phyloP scores from a whole-genome alignment of 2,888 invertebrate genomes.

The Troglohyphantes excavatus region DNA sequence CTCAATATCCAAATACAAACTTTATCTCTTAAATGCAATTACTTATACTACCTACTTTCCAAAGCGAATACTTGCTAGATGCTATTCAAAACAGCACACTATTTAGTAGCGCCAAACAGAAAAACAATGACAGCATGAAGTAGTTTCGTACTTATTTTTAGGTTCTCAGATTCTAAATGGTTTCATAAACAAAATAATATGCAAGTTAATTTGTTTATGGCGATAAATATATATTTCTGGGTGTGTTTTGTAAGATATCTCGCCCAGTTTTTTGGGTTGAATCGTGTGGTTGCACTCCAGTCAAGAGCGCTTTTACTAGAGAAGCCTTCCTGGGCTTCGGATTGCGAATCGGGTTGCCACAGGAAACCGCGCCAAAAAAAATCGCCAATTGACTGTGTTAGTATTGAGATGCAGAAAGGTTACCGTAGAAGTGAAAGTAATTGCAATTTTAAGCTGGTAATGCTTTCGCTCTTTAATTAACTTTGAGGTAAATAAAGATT shows the following conservation, averaged over 20 bases:
- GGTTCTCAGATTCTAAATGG: too few species aligned
- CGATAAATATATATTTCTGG: neutral
- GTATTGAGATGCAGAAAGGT: neutral
- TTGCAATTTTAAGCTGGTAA: too few species aligned
- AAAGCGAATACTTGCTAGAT: neutral
- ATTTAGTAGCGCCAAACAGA: neutral
- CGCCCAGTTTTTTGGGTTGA: neutral
- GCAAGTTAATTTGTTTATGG: too few species aligned
- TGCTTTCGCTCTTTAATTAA: too few species aligned
- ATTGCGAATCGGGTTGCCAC: constrained; percentile 13
- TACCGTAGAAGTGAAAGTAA: too few species aligned
- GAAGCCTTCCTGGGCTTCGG: neutral
- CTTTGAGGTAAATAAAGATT: too few species aligned
- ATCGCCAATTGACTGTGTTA: neutral
- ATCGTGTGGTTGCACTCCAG: neutral
- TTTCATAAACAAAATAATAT: too few species aligned
- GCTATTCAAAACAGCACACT: neutral
- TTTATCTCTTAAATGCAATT: constrained; percentile 11
- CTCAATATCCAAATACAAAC: neutral
- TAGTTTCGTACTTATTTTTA: too few species aligned
- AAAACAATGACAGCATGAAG: too few species aligned
- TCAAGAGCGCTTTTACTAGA: neutral
- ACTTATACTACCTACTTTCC: neutral
- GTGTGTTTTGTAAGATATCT: neutral
- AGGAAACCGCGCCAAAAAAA: constrained; percentile 9